Evolutionary conservation across 2,797 vertebrate genomes (phyloP).

Genomic region (Chelonia mydas): DNA sequence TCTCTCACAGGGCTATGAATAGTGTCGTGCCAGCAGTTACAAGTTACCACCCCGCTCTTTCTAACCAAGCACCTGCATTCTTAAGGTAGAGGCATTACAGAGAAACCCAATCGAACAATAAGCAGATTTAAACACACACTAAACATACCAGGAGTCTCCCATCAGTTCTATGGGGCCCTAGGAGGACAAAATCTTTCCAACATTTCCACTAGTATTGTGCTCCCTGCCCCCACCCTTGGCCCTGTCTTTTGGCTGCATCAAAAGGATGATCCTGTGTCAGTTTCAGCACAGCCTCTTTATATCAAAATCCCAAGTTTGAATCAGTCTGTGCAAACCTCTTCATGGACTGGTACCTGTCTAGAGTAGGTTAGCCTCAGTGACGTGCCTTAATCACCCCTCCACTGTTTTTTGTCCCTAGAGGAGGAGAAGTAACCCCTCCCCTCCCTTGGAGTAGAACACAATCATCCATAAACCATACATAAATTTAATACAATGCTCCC

Average conservation of each 20-base stretch:
- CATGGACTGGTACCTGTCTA: neutral
- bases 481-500: neutral
- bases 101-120: too few relatives aligned
- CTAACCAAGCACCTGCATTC: too few relatives aligned
- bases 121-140: neutral
- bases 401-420: neutral
- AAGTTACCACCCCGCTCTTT: too few relatives aligned
- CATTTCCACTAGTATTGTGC: neutral
- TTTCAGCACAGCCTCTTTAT: neutral
- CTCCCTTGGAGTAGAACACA: too few relatives aligned
- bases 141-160: neutral
- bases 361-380: neutral
- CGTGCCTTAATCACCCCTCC: neutral
- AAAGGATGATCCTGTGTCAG: neutral
- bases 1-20: too few relatives aligned
- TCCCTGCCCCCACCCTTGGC: too few relatives aligned
- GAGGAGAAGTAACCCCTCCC: neutral
- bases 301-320: neutral
- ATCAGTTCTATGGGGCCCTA: neutral
- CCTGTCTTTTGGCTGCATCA: too few relatives aligned
- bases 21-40: too few relatives aligned
- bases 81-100: too few relatives aligned
- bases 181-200: neutral
- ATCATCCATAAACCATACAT: neutral
- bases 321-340: neutral